phyloP scores from a whole-genome alignment of 2,113 vertebrate species.

The Haplochromis vanheusdeni region DNA sequence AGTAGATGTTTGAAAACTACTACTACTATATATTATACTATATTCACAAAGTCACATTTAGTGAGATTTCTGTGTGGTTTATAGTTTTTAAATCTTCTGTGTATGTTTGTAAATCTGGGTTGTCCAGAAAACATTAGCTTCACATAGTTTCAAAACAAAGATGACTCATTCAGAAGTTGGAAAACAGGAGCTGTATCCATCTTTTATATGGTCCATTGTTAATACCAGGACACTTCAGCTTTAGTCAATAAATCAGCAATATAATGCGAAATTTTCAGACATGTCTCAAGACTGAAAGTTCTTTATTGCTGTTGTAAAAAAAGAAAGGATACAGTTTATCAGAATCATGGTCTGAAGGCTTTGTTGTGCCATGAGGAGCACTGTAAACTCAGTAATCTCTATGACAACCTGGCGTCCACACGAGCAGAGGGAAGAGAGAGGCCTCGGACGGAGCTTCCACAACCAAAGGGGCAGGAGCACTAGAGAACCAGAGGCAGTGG shows the following conservation, averaged over 20 bases:
- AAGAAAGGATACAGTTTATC: neutral
- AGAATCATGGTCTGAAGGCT: neutral
- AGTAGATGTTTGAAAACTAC: neutral
- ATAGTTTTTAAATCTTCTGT: neutral
- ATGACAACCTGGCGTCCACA: neutral
- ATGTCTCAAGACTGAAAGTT: neutral
- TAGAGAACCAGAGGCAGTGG: neutral
- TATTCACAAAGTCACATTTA: neutral
- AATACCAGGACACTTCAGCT: neutral
- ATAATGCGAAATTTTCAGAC: neutral
- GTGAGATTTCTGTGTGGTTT: neutral
- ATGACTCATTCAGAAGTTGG: neutral
- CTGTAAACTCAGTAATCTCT: neutral
- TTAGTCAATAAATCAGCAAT: neutral
- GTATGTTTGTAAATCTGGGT: neutral
- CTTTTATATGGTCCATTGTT: neutral
- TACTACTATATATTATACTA: neutral
- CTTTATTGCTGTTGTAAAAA: neutral
- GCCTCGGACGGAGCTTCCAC: neutral
- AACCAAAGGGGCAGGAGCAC: neutral
- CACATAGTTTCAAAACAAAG: neutral
- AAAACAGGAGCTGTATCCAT: neutral
- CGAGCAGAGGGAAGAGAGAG: neutral
- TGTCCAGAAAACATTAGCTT: neutral
- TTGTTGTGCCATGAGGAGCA: neutral